Percentiles rank a stretch among this genome's conserved stretches.
Evolutionary conservation across 2,113 vertebrate species (phyloP).

Genomic region (Saimiri boliviensis): DNA sequence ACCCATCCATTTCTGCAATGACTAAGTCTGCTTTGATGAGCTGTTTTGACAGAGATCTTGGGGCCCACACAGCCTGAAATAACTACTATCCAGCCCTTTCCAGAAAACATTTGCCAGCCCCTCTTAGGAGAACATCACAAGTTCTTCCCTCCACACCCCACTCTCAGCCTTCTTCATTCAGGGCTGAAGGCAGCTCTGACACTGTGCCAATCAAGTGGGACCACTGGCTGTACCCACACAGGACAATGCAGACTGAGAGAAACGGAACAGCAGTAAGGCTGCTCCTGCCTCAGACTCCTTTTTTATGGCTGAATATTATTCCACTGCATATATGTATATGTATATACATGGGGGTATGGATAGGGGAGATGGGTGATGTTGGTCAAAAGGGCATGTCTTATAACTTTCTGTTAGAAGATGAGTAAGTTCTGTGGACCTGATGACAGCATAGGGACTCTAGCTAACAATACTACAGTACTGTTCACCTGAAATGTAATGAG

Average conservation of each 20-base stretch:
- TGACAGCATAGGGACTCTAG: neutral
- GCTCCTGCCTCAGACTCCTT: neutral
- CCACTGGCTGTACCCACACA: neutral
- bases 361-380: neutral
- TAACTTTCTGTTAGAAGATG: neutral
- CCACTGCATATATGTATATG: too few relatives aligned
- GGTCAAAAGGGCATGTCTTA: too few relatives aligned
- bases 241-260: neutral
- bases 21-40: too few relatives aligned
- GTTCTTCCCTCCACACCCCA: neutral
- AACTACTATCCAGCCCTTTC: neutral
- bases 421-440: neutral
- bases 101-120: accelerated
- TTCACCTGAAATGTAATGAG: neutral
- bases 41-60: accelerated
- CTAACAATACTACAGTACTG: neutral
- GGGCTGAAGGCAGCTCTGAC: neutral
- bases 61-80: neutral
- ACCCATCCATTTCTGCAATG: accelerated
- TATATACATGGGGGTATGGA: too few relatives aligned
- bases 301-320: too few relatives aligned
- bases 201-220: accelerated
- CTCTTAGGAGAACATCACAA: too few relatives aligned
- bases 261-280: accelerated
- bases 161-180: neutral